Evolutionary conservation across 2,888 invertebrate species (phyloP).

Genomic region (Clostera curtula): DNA sequence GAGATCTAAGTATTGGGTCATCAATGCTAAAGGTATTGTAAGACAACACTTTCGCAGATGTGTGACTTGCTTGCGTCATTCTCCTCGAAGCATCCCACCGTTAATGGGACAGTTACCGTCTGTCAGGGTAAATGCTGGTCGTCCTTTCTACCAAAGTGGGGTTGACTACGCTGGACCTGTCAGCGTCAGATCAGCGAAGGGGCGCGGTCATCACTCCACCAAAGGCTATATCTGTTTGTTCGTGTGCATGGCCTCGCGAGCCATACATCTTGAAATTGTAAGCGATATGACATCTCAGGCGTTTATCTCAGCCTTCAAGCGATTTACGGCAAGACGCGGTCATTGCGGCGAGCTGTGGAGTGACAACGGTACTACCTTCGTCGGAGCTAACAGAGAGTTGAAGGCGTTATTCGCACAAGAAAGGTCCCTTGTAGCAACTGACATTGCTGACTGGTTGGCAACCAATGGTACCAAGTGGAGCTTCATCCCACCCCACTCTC

Average conservation of each 20-base stretch:
- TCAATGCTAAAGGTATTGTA: conserved; percentile 6
- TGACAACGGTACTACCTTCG: conserved; percentile 21
- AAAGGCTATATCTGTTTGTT: conserved; percentile 9
- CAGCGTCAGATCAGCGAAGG: conserved; percentile 8
- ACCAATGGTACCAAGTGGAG: conserved; percentile 10
- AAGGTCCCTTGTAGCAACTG: background rate
- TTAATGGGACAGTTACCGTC: conserved; percentile 17
- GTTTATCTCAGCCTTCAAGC: conserved; percentile 19
- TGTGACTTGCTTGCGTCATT: conserved; percentile 9
- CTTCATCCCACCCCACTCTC: conserved; percentile 13
- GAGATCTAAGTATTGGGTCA: conserved; percentile 14
- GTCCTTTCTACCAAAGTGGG: conserved; percentile 12
- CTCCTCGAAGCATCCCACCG: conserved; percentile 1
- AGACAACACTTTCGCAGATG: conserved; percentile 8
- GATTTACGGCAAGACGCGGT: conserved; percentile 17
- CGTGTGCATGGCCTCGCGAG: conserved; percentile 21
- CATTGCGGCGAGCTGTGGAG: conserved; percentile 15
- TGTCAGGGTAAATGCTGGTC: conserved; percentile 8
- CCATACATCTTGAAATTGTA: conserved; percentile 27
- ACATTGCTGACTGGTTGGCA: background rate
- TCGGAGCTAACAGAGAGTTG: conserved; percentile 9
- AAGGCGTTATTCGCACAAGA: background rate
- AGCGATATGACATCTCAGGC: conserved; percentile 23
- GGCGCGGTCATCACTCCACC: conserved; percentile 9
- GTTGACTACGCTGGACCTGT: conserved; percentile 19